Percentiles rank a stretch among this genome's conserved stretches.
Conservation (phyloP, 2,888 invertebrate genomes). For the Tipula vernalis region DNA sequence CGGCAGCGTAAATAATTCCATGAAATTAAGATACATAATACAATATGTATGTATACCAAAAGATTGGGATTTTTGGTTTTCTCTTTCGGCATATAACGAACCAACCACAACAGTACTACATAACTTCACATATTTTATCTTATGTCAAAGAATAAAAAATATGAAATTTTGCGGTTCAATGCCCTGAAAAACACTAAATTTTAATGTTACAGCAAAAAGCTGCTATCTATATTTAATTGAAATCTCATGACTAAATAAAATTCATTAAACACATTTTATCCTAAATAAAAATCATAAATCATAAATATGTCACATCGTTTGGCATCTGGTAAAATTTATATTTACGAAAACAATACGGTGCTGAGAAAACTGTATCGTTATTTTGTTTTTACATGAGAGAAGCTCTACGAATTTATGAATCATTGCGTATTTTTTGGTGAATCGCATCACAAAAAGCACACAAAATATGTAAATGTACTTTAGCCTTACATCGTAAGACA, state of each 20-base stretch:
- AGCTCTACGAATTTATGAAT: neutral
- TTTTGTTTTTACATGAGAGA: neutral
- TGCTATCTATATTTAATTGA: neutral
- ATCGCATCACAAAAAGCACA: neutral
- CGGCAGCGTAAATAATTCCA: neutral
- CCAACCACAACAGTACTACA: neutral
- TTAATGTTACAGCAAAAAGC: neutral
- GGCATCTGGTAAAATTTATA: neutral
- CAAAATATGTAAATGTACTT: neutral
- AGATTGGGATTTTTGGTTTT: neutral
- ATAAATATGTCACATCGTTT: neutral
- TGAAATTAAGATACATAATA: neutral
- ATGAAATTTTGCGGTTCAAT: neutral
- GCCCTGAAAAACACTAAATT: neutral
- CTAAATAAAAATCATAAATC: neutral
- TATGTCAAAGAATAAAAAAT: neutral
- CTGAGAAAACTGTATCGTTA: neutral
- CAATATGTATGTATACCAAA: neutral
- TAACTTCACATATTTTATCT: neutral
- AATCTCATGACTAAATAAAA: neutral
- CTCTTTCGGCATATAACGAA: neutral
- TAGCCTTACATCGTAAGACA: neutral
- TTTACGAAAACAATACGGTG: neutral
- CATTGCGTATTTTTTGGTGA: neutral
- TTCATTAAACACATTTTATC: neutral